Evolutionary conservation across 2,113 vertebrate genomes (phyloP), one percentile per base, ranked within the genome.

Genomic region (Lonchura striata): DNA sequence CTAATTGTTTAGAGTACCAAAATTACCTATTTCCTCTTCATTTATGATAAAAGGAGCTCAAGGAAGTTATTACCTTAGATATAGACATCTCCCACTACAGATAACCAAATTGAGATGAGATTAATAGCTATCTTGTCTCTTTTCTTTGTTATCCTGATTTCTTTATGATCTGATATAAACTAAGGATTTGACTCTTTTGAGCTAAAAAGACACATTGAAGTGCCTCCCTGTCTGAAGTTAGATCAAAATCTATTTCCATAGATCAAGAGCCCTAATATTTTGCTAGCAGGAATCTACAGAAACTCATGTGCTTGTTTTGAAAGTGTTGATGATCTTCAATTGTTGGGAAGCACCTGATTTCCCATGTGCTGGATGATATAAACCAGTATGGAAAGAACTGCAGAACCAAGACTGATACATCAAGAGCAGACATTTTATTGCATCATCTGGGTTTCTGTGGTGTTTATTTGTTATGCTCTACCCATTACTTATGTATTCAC

Each of bases 321-420:
- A 78, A 68, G 31, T 75, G 80, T 81, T 90, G 93, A 96, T 96
- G 71, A 78, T 49, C 82, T 90, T 77, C 53, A 85, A 18, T 61
- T 80, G 64, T 46, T 72, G 88, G 61, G 76, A 94, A 96, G 23
- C 64, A 93, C 28, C 52, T 88, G 64, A 94, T 92, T 92, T 94
- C 90, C 71, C 76, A 83, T 81, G 60, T 86, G 52, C 8, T 82
- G n/a, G 28, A 31, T 72, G 39, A 59, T 78, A 56, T 30, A 90
- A 93, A 79, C 15, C 47, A 83, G 49, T 30, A 64, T 52, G 76
- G 81, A 90, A 94, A 90, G 52, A 33, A 27, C 47, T 78, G 14
- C 4, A 83, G 52, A 49, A 86, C 42, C 1, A 42, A 53, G 60
- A 33, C n/a, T 74, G 15, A 4, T 68, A 10, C 4, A 14, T 3